Base-by-base conservation (phyloP, 2,797 vertebrate genomes). In the Pantherophis alleghaniensis region DNA sequence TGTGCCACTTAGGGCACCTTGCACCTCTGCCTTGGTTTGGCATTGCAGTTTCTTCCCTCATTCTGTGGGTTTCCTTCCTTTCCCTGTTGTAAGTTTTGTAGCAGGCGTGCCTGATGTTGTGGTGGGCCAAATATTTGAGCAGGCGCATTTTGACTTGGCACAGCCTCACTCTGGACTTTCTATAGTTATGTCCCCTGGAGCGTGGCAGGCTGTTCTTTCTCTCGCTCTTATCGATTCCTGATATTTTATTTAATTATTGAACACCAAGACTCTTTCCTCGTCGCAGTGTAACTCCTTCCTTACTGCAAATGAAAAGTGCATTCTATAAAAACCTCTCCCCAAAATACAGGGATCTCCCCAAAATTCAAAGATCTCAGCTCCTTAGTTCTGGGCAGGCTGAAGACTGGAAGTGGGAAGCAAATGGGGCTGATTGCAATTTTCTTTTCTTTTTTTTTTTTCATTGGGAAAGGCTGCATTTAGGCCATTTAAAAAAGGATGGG, bases 211-310 rank as follows among this genome's bases (percentile, higher is more conserved):
- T 88, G 51, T 22, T 79, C 53, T 51, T 47, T 92, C 93, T 83
- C 32, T 53, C 10, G 1, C 92, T 89, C 92, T 83, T 96, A 96
- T 97, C 14, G 94, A 96, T 96, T 93, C 87, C 93, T 92, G 95
- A 95, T 96, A 96, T 96, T 92, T 96, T 96, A 95, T 96, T 97
- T 96, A 96, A 96, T 96, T 95, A 95, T 95, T 88, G 96, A 96
- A 91, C 93, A 37, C 94, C 86, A 26, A 86, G 92, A 89, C 94
- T 10, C 61, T 86, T 59, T 89, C 57, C 55, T 56, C 5, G 12
- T 20, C 0, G 83, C 89, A 0, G 28, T 37, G 32, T 88, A 95
- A 95, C 94, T 91, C 95, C 88, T 88, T 96, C 95, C 91, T 92
- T 90, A 90, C 96, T 95, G 96, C 92, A 22, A 20, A 11, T 16